These are phyloP conservation scores for Gobio gobio DNA, from an alignment of 2,113 vertebrate species.

Conservation along the genomic window DNA sequence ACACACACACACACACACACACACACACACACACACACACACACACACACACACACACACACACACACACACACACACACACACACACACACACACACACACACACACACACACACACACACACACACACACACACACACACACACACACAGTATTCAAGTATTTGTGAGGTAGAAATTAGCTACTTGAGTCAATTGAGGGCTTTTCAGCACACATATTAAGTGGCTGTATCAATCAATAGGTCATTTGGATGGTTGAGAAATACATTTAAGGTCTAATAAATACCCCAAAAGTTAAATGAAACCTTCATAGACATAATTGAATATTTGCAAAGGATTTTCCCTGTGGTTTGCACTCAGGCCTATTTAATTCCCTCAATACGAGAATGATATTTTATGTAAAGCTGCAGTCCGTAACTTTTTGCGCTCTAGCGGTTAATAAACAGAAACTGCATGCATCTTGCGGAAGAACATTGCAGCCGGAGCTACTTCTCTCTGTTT, in stretches of 20 bases:
- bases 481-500: too few species aligned
- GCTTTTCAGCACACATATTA: not conserved
- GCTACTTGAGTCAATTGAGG: not conserved
- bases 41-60: too few species aligned
- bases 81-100: not conserved
- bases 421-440: too few species aligned
- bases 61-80: too few species aligned
- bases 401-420: too few species aligned
- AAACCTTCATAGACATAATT: not conserved
- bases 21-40: too few species aligned
- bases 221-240: not conserved
- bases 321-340: not conserved
- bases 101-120: too few species aligned
- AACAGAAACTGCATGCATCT: too few species aligned
- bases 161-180: not conserved
- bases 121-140: too few species aligned
- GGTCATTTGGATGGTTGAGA: not conserved
- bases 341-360: not conserved
- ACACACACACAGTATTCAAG: not conserved
- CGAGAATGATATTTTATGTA: not conserved
- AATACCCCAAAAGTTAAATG: not conserved
- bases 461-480: too few species aligned
- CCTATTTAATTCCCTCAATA: not conserved
- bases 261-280: not conserved
- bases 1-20: too few species aligned